Conservation (phyloP, 1,140 invertebrate genomes). For the Nephila pilipes region DNA sequence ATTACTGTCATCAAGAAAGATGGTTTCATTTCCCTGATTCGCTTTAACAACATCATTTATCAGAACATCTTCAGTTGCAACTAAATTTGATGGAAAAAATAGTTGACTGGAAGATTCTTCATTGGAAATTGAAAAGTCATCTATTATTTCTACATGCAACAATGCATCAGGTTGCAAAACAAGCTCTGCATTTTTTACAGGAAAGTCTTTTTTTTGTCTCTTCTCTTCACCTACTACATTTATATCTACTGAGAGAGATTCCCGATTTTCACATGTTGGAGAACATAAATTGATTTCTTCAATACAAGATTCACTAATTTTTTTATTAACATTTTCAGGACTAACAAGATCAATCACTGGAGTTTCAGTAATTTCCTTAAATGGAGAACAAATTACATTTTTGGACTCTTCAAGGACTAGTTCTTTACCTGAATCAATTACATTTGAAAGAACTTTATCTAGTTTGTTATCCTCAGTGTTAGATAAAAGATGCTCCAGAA, state of each 20-base stretch:
- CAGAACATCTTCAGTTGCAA: not conserved
- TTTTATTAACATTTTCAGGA: conserved; percentile 11
- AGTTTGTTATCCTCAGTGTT: not conserved
- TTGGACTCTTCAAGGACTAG: not conserved
- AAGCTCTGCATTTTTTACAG: not conserved
- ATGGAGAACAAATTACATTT: not conserved
- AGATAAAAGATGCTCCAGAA: not conserved
- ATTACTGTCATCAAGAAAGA: conserved; percentile 54
- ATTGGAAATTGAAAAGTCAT: not conserved
- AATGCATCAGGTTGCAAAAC: too few species aligned
- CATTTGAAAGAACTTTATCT: not conserved
- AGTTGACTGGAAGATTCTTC: not conserved
- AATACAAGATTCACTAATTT: not conserved
- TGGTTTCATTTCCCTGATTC: conserved; percentile 18
- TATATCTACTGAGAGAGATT: not conserved
- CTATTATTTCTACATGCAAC: not conserved
- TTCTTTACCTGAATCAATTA: not conserved
- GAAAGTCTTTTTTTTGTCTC: not conserved
- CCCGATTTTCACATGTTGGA: not conserved
- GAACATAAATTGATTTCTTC: conserved; percentile 62
- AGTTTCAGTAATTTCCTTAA: not conserved
- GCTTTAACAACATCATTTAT: not conserved
- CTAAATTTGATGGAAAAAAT: not conserved
- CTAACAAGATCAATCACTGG: conserved; percentile 2
- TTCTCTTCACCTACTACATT: not conserved